Conservation (phyloP, 2,797 vertebrate species). For the Calcarius lapponicus region DNA sequence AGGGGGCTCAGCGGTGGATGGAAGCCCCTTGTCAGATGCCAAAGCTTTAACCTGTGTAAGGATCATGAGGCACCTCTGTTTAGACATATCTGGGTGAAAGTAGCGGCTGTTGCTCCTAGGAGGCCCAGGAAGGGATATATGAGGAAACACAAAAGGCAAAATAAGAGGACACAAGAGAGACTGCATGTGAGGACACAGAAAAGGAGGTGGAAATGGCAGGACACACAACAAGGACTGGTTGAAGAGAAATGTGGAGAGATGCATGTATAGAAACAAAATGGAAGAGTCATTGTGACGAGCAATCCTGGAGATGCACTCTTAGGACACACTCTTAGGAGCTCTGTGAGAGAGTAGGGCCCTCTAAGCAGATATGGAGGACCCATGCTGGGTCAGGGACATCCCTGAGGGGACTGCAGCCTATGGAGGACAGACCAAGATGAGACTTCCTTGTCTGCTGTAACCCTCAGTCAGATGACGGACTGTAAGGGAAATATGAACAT, state of each 20-base stretch:
- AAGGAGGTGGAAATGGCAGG: background rate
- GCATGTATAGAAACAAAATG: background rate
- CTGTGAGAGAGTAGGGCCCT: background rate
- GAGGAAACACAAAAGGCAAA: background rate
- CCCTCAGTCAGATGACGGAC: background rate
- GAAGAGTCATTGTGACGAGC: background rate
- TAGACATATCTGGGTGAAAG: background rate
- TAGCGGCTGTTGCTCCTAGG: background rate
- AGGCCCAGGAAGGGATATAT: background rate
- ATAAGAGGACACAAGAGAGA: background rate
- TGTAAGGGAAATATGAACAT: background rate
- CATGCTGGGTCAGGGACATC: background rate
- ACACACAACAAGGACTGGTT: background rate
- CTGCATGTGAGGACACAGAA: background rate
- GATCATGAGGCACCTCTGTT: background rate
- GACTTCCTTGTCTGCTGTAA: background rate
- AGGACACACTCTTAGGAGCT: background rate
- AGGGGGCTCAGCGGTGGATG: background rate
- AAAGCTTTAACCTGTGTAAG: background rate
- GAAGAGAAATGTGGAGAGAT: background rate
- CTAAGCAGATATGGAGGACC: background rate
- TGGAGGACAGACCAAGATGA: background rate
- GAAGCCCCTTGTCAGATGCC: background rate
- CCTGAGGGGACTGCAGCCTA: background rate
- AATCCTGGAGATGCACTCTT: background rate